Conservation (phyloP, 2,113 vertebrate genomes). For the Cyanoliseus patagonus region DNA sequence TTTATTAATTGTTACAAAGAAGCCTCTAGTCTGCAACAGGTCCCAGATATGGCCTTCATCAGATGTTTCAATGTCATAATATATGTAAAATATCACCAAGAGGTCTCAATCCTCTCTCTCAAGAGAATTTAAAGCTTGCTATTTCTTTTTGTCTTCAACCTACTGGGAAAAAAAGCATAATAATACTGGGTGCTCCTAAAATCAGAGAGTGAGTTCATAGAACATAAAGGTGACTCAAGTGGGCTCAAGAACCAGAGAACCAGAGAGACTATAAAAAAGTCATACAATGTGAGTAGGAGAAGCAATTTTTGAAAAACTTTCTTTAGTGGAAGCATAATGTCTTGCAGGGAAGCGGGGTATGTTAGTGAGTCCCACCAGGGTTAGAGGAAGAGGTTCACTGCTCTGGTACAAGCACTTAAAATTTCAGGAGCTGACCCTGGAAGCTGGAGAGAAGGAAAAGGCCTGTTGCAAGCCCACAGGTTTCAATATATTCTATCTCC, state of each 20-base stretch:
- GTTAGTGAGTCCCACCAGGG: neutral
- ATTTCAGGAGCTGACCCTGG: neutral
- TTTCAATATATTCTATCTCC: neutral
- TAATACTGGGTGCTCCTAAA: neutral
- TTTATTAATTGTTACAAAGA: neutral
- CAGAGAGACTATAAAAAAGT: neutral
- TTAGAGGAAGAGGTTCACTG: neutral
- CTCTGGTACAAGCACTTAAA: neutral
- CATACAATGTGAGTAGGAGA: neutral
- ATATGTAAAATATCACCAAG: neutral
- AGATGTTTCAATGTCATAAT: neutral
- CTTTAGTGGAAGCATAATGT: neutral
- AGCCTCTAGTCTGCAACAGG: neutral
- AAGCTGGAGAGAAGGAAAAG: neutral
- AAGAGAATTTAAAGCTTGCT: neutral
- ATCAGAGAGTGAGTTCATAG: neutral
- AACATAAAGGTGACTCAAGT: neutral
- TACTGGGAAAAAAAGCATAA: neutral
- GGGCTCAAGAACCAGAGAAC: neutral
- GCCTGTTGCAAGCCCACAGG: fast-evolving
- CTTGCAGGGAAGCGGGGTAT: neutral
- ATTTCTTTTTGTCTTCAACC: neutral
- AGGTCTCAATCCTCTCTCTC: neutral
- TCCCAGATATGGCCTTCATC: neutral
- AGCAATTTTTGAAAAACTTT: neutral